A percentile compares a stretch with the other conserved stretches of the same genome.
Conservation (phyloP, 2,113 vertebrate genomes). For the Butorides virescens region DNA sequence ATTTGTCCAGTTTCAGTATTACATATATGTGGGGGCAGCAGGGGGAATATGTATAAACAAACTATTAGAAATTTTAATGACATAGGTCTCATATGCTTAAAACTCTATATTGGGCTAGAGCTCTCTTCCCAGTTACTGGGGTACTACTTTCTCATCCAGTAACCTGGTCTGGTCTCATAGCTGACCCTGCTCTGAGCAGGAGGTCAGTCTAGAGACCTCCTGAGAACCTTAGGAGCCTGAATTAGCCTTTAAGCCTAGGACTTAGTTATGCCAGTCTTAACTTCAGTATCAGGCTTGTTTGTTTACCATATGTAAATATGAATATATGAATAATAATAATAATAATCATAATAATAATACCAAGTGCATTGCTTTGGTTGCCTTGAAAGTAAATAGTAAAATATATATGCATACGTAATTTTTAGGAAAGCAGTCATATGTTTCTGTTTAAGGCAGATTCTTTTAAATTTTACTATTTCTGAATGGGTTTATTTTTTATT, state of each 20-base stretch:
- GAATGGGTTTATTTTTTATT: not conserved
- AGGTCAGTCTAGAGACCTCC: not conserved
- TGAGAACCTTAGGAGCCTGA: not conserved
- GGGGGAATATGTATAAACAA: not conserved
- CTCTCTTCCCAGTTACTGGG: not conserved
- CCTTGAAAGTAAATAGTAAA: not conserved
- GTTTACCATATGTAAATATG: not conserved
- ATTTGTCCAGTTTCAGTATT: not conserved
- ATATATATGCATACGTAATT: fast-evolving
- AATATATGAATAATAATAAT: not conserved
- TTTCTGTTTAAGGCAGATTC: not conserved
- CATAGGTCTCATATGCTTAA: not conserved
- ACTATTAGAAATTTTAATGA: not conserved
- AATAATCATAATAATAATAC: not conserved
- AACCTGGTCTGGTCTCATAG: not conserved
- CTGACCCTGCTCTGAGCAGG: not conserved
- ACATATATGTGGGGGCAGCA: not conserved
- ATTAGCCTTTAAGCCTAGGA: not conserved
- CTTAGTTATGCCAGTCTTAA: not conserved
- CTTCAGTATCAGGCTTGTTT: not conserved
- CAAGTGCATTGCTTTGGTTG: not conserved
- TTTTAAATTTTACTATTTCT: not conserved
- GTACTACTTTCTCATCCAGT: not conserved
- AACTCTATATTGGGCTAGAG: not conserved
- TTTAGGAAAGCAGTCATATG: not conserved